These are phyloP conservation scores for Portevinia maculata DNA, from an alignment of 2,888 invertebrate species.

Conservation along the genomic window DNA sequence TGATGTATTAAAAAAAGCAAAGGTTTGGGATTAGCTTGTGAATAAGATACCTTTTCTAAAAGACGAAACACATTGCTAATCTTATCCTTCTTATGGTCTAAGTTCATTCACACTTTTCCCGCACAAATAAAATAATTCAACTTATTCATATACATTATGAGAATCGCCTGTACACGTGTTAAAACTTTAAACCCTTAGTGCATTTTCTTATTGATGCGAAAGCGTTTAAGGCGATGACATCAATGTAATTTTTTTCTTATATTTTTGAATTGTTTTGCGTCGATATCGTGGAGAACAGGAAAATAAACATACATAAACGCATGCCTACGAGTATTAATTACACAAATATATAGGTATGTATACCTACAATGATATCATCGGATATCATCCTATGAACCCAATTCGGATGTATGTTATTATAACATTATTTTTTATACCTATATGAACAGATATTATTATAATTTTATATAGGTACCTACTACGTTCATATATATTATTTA, in stretches of 20 bases:
- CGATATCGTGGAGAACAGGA: neutral
- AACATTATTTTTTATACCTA: neutral
- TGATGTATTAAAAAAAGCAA: no score
- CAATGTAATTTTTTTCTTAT: no score
- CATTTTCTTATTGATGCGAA: neutral
- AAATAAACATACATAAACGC: slow-evolving; percentile 13
- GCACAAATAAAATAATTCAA: no score
- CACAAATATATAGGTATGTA: neutral
- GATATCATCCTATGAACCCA: slow-evolving; percentile 11
- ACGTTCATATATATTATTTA: no score
- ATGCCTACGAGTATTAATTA: slow-evolving; percentile 24
- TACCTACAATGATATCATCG: slow-evolving; percentile 24
- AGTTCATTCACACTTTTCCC: no score
- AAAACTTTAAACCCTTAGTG: neutral
- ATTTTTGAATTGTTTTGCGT: slow-evolving; percentile 19
- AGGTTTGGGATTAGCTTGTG: no score
- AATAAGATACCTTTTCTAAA: no score
- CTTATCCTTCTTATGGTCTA: no score
- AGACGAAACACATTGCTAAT: no score
- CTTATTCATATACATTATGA: neutral
- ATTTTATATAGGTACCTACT: no score
- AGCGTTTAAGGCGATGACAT: slow-evolving; percentile 29
- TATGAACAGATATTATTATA: no score
- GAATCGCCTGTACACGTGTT: neutral
- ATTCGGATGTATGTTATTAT: neutral